phyloP scores from a whole-genome alignment of 2,888 invertebrate species.

The Pollenia angustigena region DNA sequence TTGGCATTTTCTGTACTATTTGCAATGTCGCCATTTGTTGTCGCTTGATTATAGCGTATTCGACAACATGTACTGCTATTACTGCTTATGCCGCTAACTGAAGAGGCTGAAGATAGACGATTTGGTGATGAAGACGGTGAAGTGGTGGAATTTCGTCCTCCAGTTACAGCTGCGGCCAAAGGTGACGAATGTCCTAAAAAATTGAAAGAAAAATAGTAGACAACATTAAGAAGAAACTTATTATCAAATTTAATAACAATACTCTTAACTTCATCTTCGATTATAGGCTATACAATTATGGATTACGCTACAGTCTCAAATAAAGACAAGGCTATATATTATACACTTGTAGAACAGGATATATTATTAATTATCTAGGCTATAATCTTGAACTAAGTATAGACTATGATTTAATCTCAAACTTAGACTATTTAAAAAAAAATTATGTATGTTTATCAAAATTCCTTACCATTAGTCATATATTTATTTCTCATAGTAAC shows the following conservation, averaged over 20 bases:
- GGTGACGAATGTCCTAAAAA: constrained; percentile 80
- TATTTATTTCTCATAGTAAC: constrained; percentile 77
- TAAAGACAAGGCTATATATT: too few relatives aligned
- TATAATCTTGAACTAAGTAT: too few relatives aligned
- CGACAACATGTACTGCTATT: constrained; percentile 74
- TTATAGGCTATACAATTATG: too few relatives aligned
- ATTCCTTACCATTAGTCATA: constrained; percentile 78
- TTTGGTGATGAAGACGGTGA: constrained; percentile 76
- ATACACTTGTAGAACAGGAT: too few relatives aligned
- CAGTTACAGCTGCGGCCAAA: constrained; percentile 79
- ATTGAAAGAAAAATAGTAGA: not conserved
- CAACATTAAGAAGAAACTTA: not conserved
- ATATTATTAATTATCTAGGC: too few relatives aligned
- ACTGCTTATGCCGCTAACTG: constrained; percentile 67
- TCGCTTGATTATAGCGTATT: constrained; percentile 72
- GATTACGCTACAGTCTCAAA: too few relatives aligned
- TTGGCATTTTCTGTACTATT: constrained; percentile 59
- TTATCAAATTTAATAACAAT: not conserved
- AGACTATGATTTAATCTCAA: too few relatives aligned
- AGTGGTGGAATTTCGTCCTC: constrained; percentile 72
- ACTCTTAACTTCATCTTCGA: not conserved
- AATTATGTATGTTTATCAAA: constrained; percentile 1
- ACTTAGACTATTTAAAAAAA: too few relatives aligned
- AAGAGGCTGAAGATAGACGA: constrained; percentile 72
- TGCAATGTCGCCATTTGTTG: constrained; percentile 67